Evolutionary conservation across 2,888 invertebrate species (phyloP).

Genomic region (Eupithecia tripunctaria): DNA sequence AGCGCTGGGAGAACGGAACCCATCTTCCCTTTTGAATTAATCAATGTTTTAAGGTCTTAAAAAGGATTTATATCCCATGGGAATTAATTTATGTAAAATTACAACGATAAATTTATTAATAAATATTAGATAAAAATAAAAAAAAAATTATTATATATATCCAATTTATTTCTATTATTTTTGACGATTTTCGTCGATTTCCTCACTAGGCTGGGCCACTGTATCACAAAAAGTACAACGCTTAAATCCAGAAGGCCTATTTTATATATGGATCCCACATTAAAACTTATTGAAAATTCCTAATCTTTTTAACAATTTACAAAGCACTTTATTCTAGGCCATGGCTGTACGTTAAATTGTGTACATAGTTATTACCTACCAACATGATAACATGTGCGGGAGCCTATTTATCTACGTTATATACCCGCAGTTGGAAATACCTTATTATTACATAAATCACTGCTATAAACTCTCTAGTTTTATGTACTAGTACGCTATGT

Average conservation of each 20-base stretch:
- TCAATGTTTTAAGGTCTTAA: too few species aligned
- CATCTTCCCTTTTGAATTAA: too few species aligned
- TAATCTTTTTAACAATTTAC: not conserved
- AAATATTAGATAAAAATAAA: too few species aligned
- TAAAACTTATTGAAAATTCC: not conserved
- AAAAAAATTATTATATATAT: too few species aligned
- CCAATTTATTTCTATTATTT: too few species aligned
- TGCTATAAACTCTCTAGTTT: not conserved
- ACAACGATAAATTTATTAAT: too few species aligned
- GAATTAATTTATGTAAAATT: too few species aligned
- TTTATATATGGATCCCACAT: not conserved
- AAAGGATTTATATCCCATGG: too few species aligned
- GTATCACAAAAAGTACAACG: not conserved
- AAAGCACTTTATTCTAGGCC: not conserved
- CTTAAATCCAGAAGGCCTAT: not conserved
- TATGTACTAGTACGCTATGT: not conserved
- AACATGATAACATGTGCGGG: constrained; percentile 15
- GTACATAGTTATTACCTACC: constrained; percentile 5
- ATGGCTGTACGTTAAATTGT: not conserved
- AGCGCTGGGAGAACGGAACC: too few species aligned
- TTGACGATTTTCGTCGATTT: too few species aligned
- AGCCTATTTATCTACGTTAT: constrained; percentile 15
- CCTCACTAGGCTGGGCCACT: too few species aligned
- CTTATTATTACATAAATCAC: not conserved
- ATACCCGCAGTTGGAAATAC: not conserved